A percentile compares a stretch with the other conserved stretches of the same genome.
phyloP scores from a whole-genome alignment of 2,797 vertebrate species.

The Syngnathus rostellatus region DNA sequence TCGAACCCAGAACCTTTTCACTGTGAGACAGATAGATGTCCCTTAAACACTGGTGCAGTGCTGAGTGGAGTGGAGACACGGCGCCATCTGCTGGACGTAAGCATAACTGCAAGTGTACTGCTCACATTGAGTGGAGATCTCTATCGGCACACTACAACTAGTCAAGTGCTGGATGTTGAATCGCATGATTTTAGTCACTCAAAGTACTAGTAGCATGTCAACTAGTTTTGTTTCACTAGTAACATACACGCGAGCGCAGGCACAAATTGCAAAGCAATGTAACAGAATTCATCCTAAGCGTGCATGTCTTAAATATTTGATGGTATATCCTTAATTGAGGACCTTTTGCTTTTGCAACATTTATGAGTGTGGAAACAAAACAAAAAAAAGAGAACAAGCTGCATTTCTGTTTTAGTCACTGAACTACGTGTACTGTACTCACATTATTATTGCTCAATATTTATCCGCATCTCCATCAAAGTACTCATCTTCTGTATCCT shows the following conservation, averaged over 20 bases:
- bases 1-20: too few species aligned
- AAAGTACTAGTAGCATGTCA: too few species aligned
- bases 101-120: constrained; percentile 1
- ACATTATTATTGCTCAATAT: too few species aligned
- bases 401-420: not conserved
- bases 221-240: too few species aligned
- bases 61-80: not conserved
- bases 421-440: not conserved
- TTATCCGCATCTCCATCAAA: too few species aligned
- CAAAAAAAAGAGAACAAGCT: constrained; percentile 3
- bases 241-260: not conserved
- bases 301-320: constrained; percentile 33
- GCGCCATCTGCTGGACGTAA: constrained; percentile 25
- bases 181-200: not conserved
- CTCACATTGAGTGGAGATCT: not conserved
- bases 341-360: constrained; percentile 27
- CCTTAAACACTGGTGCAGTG: too few species aligned
- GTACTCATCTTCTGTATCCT: too few species aligned
- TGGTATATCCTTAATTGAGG: constrained; percentile 20
- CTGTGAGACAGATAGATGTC: too few species aligned
- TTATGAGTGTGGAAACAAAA: constrained; percentile 22
- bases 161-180: not conserved
- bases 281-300: not conserved
- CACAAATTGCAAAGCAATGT: not conserved
- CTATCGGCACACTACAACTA: too few species aligned